phyloP scores from a whole-genome alignment of 2,113 vertebrate genomes.

The Phocoena sinus region DNA sequence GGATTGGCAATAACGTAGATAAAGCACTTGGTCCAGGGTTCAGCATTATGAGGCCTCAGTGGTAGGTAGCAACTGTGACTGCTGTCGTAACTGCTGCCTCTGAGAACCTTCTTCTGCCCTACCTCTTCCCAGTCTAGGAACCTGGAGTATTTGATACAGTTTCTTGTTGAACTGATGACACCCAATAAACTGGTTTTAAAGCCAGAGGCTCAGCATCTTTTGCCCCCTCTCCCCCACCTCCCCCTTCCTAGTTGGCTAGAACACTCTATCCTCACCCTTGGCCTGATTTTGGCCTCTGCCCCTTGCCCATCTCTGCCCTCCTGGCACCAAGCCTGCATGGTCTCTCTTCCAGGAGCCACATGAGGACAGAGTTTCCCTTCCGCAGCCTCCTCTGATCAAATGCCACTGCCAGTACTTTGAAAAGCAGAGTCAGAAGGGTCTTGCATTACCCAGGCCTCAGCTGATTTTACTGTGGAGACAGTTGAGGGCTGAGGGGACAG shows the following conservation, averaged over 20 bases:
- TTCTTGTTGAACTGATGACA: conserved; percentile 19
- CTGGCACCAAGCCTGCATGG: neutral
- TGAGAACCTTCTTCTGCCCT: neutral
- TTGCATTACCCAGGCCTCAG: neutral
- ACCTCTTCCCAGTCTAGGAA: neutral
- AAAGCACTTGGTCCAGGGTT: neutral
- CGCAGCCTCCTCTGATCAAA: neutral
- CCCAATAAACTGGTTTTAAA: conserved; percentile 25
- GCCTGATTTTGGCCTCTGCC: neutral
- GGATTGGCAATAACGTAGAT: neutral
- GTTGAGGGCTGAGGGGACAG: neutral
- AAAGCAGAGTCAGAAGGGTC: neutral
- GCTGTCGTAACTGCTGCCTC: neutral
- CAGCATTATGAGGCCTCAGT: neutral
- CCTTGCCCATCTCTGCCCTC: neutral
- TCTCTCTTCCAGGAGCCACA: neutral
- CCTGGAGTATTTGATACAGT: neutral
- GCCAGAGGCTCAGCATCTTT: neutral
- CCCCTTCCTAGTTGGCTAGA: neutral
- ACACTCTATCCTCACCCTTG: neutral
- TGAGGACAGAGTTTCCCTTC: neutral
- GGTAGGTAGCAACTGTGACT: neutral
- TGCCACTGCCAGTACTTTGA: neutral
- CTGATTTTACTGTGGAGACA: neutral
- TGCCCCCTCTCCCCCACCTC: neutral